A percentile compares a stretch with the other conserved stretches of the same genome.
phyloP scores from a whole-genome alignment of 2,797 vertebrate genomes.

The Trachurus trachurus region DNA sequence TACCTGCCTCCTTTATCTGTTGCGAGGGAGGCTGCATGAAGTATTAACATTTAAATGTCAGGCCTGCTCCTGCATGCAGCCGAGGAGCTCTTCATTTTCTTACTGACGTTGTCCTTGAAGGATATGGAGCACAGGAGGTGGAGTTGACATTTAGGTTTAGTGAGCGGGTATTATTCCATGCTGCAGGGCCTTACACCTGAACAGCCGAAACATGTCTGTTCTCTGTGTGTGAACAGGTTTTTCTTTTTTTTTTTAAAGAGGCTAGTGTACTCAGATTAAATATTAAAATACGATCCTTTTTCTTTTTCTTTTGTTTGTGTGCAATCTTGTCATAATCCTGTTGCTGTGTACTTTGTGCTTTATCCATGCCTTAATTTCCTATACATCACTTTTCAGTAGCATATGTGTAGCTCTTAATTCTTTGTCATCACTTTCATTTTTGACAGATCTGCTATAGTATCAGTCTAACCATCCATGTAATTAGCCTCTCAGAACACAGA shows the following conservation, averaged over 20 bases:
- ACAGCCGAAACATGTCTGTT: background rate
- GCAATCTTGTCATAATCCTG: background rate
- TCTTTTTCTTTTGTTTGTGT: background rate
- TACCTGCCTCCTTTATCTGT: background rate
- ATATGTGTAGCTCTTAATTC: background rate
- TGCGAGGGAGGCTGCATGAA: too few relatives aligned
- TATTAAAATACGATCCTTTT: too few relatives aligned
- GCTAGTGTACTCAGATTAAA: background rate
- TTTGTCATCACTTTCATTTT: slow-evolving; percentile 8
- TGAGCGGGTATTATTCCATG: slow-evolving; percentile 5
- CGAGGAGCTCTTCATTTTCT: background rate
- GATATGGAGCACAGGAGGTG: slow-evolving; percentile 26
- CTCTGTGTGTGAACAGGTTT: background rate
- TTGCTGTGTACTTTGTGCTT: background rate
- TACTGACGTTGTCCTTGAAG: background rate
- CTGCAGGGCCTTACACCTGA: slow-evolving; percentile 37
- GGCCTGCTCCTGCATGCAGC: slow-evolving; percentile 61
- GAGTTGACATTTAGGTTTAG: slow-evolving; percentile 57
- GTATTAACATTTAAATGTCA: slow-evolving; percentile 57
- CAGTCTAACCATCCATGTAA: background rate
- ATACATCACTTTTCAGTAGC: slow-evolving; percentile 1
- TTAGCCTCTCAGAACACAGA: background rate
- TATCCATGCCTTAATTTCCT: background rate
- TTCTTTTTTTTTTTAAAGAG: background rate
- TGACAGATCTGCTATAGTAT: background rate